Evolutionary conservation across 2,113 vertebrate species (phyloP).

Genomic region (Bubalus kerabau): DNA sequence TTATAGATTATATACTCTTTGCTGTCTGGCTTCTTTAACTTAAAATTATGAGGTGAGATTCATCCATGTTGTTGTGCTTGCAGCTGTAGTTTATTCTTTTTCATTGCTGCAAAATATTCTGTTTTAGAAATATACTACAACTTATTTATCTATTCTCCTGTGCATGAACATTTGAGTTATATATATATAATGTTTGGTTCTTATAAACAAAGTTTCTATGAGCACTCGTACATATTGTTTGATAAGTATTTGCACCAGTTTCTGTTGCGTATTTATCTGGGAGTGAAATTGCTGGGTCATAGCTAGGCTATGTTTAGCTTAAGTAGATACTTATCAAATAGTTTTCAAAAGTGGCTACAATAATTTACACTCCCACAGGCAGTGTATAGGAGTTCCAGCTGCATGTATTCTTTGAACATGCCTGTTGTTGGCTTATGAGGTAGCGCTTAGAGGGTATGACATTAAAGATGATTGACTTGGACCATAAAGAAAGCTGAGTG

Average conservation of each 20-base stretch:
- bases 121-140: not conserved
- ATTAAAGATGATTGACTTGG: not conserved
- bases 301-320: not conserved
- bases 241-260: not conserved
- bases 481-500: not conserved
- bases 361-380: not conserved
- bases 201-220: not conserved
- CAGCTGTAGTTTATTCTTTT: not conserved
- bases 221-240: not conserved
- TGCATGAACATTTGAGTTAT: not conserved
- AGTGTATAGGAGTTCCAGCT: not conserved
- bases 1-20: not conserved
- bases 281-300: not conserved
- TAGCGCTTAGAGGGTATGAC: not conserved
- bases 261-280: not conserved
- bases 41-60: not conserved
- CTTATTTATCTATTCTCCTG: not conserved
- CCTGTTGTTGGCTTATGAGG: not conserved
- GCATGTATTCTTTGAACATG: not conserved
- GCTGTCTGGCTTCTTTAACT: not conserved
- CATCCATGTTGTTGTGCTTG: not conserved
- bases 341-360: not conserved
- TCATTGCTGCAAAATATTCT: not conserved
- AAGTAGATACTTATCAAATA: not conserved
- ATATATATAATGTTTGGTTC: not conserved